Base-by-base conservation (phyloP, 2,888 invertebrate species). In the Antitype chi region DNA sequence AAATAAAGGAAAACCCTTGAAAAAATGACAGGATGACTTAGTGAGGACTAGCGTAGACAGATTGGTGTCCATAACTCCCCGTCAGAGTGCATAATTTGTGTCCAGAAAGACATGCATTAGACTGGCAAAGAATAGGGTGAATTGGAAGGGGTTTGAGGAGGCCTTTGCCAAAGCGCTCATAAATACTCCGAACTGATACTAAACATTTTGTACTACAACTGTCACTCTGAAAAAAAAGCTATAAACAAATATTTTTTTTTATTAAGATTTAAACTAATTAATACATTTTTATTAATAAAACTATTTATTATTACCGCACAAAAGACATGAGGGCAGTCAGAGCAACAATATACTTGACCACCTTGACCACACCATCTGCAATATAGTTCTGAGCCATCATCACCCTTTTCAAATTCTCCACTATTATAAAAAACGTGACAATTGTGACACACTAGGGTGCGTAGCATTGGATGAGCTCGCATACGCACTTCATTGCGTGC, bases 351-450 rank as follows among this genome's bases (percentile, higher is more conserved):
- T 1, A 98, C 98, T 93, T 98, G 98, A 8, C 98, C 98, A 8
- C 97, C 98, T 92, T 98, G 98, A 0, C 98, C 98, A 90, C 98
- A 98, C 98, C 98, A 98, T 69, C 98, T 97, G 88, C 98, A 98
- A 90, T 98, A 98, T 81, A 98, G 94, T 91, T 98, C 98, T 25
- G 98, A 98, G 43, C 98, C 98, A 94, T 98, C 98, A 92, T 98
- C 98, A 70, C 98, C 98, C 94, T 98, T 98, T 79, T 98, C 98
- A 92, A 98, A 98, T 88, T 98, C 98, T 9, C 98, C 98, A 92
- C 98, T 98, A 72, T 98, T 98, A 90, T 98, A 98, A 91, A 98
- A 98, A 59, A 98, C 97, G 87, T 97, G 97, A 92, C 98, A 98
- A 67, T 97, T 97, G 69, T 97, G 97, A 89, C 98, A 98, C 57